phyloP scores from a whole-genome alignment of 1,140 invertebrate genomes.

The Eurosta solidaginis region DNA sequence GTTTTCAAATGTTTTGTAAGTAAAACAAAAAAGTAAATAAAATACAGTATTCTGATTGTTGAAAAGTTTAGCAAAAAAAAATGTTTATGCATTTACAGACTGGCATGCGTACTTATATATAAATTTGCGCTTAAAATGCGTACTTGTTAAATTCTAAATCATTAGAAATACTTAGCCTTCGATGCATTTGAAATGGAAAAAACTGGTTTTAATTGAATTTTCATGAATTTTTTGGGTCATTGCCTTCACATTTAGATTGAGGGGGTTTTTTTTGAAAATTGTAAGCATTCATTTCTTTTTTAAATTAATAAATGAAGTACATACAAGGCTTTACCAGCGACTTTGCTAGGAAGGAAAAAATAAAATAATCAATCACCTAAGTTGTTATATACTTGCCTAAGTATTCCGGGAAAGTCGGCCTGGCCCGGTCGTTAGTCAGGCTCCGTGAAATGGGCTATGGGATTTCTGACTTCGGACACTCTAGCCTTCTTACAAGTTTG shows the following conservation, averaged over 20 bases:
- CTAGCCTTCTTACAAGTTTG: no score
- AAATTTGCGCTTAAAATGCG: neutral
- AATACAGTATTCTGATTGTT: neutral
- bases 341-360: no score
- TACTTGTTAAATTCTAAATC: neutral
- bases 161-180: slow-evolving; percentile 22
- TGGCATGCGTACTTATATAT: neutral
- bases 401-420: no score
- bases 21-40: neutral
- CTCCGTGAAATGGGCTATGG: no score
- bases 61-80: neutral
- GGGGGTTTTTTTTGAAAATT: neutral
- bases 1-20: neutral
- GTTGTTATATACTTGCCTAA: no score
- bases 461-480: no score
- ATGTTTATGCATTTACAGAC: neutral
- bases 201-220: neutral
- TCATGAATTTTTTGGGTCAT: slow-evolving; percentile 12
- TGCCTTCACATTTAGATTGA: neutral
- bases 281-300: no score
- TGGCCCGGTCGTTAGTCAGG: no score
- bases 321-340: no score
- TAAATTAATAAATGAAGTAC: no score
- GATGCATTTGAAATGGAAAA: neutral
- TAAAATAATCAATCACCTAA: no score